phyloP scores from a whole-genome alignment of 2,888 invertebrate species.

The Torymus tubicola region DNA sequence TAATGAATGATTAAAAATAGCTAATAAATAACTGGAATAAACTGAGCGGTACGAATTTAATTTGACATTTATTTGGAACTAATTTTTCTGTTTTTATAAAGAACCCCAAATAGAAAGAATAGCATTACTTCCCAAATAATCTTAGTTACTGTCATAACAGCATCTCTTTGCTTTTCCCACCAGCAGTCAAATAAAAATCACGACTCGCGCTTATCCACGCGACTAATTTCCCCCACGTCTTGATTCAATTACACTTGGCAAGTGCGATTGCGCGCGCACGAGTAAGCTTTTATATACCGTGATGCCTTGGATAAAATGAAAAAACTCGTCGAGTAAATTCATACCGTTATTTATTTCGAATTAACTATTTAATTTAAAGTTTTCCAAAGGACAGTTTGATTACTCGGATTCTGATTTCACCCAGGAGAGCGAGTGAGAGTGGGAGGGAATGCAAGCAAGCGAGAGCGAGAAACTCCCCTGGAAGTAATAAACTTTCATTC shows the following conservation, averaged over 20 bases:
- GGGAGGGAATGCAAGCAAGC: background rate
- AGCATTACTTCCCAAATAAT: no score
- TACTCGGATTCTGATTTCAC: slow-evolving; percentile 46
- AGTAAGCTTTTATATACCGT: no score
- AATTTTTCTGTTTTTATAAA: no score
- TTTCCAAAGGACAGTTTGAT: slow-evolving; percentile 50
- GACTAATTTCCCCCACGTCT: slow-evolving; percentile 21
- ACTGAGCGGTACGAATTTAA: no score
- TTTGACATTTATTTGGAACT: no score
- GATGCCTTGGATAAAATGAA: background rate
- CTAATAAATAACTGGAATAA: no score
- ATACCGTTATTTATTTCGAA: slow-evolving; percentile 46
- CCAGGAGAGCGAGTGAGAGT: slow-evolving; percentile 25
- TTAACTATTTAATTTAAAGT: slow-evolving; percentile 52
- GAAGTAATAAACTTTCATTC: slow-evolving; percentile 57
- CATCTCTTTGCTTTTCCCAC: no score
- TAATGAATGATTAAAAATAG: no score
- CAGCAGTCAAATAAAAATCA: no score
- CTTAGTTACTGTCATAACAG: no score
- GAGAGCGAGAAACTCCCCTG: slow-evolving; percentile 39
- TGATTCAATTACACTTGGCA: slow-evolving; percentile 33
- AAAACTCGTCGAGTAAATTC: slow-evolving; percentile 17
- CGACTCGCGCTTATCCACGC: background rate
- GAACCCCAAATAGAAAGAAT: no score
- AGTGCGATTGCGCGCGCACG: slow-evolving; percentile 14